Base-by-base conservation (phyloP, 1,140 invertebrate species). In the Bombus superbus region DNA sequence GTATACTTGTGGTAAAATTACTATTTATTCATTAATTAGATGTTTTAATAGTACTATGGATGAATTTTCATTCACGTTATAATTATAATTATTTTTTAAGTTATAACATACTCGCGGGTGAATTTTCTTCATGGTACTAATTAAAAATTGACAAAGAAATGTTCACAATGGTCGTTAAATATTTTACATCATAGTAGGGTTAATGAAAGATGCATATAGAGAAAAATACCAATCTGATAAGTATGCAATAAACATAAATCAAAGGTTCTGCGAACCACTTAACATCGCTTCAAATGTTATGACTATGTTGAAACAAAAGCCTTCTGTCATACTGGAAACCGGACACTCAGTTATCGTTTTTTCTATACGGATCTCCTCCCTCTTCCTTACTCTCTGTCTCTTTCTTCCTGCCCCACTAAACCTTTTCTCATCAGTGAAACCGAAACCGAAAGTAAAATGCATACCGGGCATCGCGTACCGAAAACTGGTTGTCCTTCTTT, bases 401-500 rank as follows among this genome's bases (percentile, higher is more conserved):
- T 44, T 22, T 83, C 35, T 15, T 35, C 2, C 5, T 28, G 5
- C 3, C 18, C 32, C 15, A 25, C 22, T 35, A 35, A 71, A 25
- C 64, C n/a, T 69, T 62, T 38, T 59, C 40, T 22, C 75, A 79
- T 80, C 68, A 47, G 40, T n/a, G 68, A 85, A 85, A 85, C 83
- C 18, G 76, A 84, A 84, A 84, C 83, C 35, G 83, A 85, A 85
- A 72, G 83, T 84, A 42, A 79, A 84, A 25, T n/a, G 83, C 32
- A 28, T 38, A 44, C 40, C 53, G 13, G 25, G 32, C 18, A 32
- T 80, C 59, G 69, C 6, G 68, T 32, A 38, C 25, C 25, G 78
- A 69, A 72, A 85, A 80, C 83, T 80, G 83, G 83, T 73, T 32
- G 83, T 80, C 83, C 83, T 85, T 80, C 83, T 85, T 72, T 85